A percentile compares a stretch with the other conserved stretches of the same genome.
These are phyloP conservation scores for Acanthisitta chloris DNA, from an alignment of 2,113 vertebrate species.

Conservation along the genomic window DNA sequence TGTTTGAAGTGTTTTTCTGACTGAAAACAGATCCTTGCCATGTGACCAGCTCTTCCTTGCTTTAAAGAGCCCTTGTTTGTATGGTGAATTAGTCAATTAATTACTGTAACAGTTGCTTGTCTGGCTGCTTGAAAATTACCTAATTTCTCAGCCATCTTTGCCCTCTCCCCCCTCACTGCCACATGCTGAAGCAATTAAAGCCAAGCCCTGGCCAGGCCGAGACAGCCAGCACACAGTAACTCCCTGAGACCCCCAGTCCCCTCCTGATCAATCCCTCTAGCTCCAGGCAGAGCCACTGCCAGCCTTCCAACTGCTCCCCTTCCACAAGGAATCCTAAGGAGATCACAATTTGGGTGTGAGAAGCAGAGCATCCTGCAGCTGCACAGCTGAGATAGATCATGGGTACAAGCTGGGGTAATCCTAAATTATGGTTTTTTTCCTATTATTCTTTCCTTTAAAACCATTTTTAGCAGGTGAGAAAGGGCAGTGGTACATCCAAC, in stretches of 20 bases:
- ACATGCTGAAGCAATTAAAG: constrained; percentile 18
- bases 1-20: constrained; percentile 43
- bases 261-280: accelerated
- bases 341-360: accelerated
- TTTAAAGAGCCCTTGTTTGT: constrained; percentile 73
- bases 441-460: neutral
- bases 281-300: neutral
- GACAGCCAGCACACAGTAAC: accelerated
- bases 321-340: no score
- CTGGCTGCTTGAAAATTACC: constrained; percentile 58
- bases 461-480: neutral
- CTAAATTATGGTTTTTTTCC: neutral
- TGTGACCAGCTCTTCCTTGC: constrained; percentile 52
- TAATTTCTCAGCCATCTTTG: constrained; percentile 42
- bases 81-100: constrained; percentile 75
- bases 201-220: neutral
- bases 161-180: neutral
- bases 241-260: neutral
- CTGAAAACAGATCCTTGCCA: constrained; percentile 69
- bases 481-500: neutral
- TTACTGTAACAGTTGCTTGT: constrained; percentile 72
- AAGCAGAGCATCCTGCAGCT: neutral
- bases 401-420: accelerated
- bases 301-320: neutral
- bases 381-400: neutral